These are phyloP conservation scores for Columba livia DNA, from an alignment of 2,113 vertebrate species.

Conservation along the genomic window DNA sequence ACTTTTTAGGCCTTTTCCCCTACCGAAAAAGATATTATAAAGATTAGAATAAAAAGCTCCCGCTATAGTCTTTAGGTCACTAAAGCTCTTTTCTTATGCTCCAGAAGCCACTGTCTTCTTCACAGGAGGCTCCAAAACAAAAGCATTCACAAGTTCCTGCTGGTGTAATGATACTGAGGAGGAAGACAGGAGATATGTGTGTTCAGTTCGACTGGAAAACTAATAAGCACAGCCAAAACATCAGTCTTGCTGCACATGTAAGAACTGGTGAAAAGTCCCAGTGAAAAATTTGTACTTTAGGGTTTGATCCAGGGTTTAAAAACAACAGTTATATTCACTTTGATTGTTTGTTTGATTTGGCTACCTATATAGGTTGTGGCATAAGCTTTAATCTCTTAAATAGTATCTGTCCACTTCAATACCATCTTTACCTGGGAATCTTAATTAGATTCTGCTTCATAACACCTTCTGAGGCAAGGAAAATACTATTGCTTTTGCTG, in stretches of 20 bases:
- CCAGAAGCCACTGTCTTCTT: background rate
- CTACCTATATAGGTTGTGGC: background rate
- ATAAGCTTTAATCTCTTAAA: background rate
- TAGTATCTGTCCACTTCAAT: background rate
- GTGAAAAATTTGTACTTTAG: background rate
- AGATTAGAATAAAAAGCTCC: background rate
- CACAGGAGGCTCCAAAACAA: background rate
- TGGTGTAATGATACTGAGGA: background rate
- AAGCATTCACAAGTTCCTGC: background rate
- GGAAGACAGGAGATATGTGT: background rate
- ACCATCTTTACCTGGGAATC: background rate
- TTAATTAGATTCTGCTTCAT: background rate
- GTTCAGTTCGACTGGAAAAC: background rate
- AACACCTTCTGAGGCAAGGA: background rate
- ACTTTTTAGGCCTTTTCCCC: background rate
- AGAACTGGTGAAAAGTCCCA: background rate
- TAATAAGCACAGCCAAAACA: background rate
- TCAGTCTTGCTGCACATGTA: background rate
- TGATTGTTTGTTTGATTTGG: background rate
- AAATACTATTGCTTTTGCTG: slow-evolving; percentile 6
- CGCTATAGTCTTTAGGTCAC: background rate
- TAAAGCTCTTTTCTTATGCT: background rate
- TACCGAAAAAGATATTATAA: background rate
- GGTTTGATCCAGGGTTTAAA: background rate
- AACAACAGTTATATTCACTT: background rate